Evolutionary conservation across 2,797 vertebrate genomes (phyloP).

Genomic region (Adrianichthys oophorus): DNA sequence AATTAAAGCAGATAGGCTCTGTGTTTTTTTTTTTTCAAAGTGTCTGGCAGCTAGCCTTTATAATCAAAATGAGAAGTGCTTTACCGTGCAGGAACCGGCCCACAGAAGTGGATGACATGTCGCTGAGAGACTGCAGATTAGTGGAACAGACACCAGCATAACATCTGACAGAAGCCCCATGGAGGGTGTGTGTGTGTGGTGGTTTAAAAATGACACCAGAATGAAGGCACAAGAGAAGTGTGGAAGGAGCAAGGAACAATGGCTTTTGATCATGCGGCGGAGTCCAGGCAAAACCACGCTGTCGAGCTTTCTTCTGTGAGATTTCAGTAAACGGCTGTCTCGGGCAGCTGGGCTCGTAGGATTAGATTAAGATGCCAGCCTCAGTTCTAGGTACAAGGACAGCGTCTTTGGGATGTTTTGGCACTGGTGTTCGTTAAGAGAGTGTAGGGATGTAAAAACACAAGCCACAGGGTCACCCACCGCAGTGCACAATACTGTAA

Average conservation of each 20-base stretch:
- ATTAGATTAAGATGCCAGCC: slow-evolving; percentile 60
- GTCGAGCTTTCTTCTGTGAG: slow-evolving; percentile 53
- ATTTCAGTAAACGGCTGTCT: slow-evolving; percentile 66
- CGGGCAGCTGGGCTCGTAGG: slow-evolving; percentile 37
- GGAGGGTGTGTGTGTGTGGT: slow-evolving; percentile 12
- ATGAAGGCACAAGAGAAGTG: slow-evolving; percentile 14
- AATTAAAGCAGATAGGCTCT: slow-evolving; percentile 42
- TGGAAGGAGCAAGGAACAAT: slow-evolving; percentile 20
- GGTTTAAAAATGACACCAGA: slow-evolving; percentile 6
- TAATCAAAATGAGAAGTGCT: slow-evolving; percentile 33
- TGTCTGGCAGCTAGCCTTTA: slow-evolving; percentile 41
- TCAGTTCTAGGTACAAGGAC: slow-evolving; percentile 44
- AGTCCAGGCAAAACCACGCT: slow-evolving; percentile 40
- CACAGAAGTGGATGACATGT: slow-evolving; percentile 3
- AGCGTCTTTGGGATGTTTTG: slow-evolving; percentile 32
- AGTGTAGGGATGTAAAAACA: slow-evolving; percentile 11
- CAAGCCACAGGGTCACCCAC: slow-evolving; percentile 10
- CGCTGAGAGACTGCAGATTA: not conserved
- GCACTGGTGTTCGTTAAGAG: slow-evolving; percentile 39
- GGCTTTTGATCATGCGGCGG: slow-evolving; percentile 30
- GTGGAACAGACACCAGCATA: slow-evolving; percentile 8
- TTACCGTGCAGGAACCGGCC: slow-evolving; percentile 10
- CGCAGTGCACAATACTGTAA: slow-evolving; percentile 1
- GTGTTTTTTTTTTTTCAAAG: slow-evolving; percentile 16
- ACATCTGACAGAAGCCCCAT: slow-evolving; percentile 13